phyloP scores from a whole-genome alignment of 2,888 invertebrate species.

The Morpho achilles region DNA sequence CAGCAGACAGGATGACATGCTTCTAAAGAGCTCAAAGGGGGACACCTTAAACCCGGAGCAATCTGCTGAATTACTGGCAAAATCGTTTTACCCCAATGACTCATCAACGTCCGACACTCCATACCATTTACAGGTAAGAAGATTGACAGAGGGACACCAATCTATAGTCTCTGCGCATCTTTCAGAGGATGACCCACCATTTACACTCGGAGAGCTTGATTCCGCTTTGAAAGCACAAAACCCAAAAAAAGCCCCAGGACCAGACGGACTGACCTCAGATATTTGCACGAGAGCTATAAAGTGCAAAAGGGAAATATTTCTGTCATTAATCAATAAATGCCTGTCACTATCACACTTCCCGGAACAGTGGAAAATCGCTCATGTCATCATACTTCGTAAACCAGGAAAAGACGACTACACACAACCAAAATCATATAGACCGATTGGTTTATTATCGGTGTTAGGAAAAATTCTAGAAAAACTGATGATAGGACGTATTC shows the following conservation, averaged over 20 bases:
- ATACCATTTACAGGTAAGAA: not conserved
- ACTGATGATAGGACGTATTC: conserved; percentile 16
- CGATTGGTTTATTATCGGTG: conserved; percentile 29
- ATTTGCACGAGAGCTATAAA: conserved; percentile 26
- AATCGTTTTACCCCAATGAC: conserved; percentile 28
- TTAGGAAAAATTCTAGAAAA: conserved; percentile 24
- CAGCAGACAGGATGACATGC: conserved; percentile 13
- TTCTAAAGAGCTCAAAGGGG: conserved; percentile 11
- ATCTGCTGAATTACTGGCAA: conserved; percentile 13
- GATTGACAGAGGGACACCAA: not conserved
- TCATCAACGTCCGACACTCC: conserved; percentile 4
- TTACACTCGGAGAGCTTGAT: conserved; percentile 16
- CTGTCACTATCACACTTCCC: conserved; percentile 26
- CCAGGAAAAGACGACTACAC: conserved; percentile 28
- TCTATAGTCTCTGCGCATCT: not conserved
- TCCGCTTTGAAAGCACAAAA: conserved; percentile 8
- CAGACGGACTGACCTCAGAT: conserved; percentile 30
- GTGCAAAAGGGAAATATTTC: conserved; percentile 14
- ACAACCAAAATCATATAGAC: conserved; percentile 27
- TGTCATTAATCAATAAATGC: conserved; percentile 26
- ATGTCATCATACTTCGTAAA: conserved; percentile 25
- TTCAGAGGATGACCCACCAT: conserved; percentile 14
- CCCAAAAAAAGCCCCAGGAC: conserved; percentile 29
- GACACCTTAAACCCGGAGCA: conserved; percentile 14
- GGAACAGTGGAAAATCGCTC: conserved; percentile 25